Percentiles rank a stretch among this genome's conserved stretches.
phyloP scores from a whole-genome alignment of 2,113 vertebrate species.

The Etheostoma cragini region DNA sequence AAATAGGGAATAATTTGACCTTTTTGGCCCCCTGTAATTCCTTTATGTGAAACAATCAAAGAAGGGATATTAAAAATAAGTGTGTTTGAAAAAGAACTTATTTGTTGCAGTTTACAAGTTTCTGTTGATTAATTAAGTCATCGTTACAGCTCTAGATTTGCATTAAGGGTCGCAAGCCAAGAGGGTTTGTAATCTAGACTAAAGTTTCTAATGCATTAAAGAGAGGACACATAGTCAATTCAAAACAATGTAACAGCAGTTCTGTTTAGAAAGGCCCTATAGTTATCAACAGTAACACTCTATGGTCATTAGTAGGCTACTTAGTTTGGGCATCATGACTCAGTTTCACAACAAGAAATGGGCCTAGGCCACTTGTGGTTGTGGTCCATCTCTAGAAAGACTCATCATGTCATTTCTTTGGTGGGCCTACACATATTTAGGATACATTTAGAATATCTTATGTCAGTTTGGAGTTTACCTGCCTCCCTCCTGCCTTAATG shows the following conservation, averaged over 20 bases:
- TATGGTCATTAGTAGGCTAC: background rate
- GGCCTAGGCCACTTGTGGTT: background rate
- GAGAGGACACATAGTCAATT: background rate
- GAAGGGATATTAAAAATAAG: background rate
- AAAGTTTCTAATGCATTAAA: background rate
- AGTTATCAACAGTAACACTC: too few species aligned
- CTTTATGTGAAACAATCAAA: background rate
- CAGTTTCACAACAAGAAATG: background rate
- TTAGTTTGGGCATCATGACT: background rate
- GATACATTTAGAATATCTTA: background rate
- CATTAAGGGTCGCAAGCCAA: background rate
- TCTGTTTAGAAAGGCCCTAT: background rate
- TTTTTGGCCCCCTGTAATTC: background rate
- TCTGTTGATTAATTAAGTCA: too few species aligned
- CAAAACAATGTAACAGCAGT: background rate
- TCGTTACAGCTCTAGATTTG: background rate
- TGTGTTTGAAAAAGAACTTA: too few species aligned
- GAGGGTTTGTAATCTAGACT: too few species aligned
- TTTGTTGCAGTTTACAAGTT: too few species aligned
- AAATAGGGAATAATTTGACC: background rate
- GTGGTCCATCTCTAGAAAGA: background rate
- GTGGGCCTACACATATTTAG: background rate
- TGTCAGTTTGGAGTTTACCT: background rate
- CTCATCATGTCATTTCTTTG: too few species aligned
- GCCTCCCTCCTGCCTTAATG: conserved; percentile 14